Evolutionary conservation across 2,888 invertebrate species (phyloP).

Genomic region (Deilephila porcellus): DNA sequence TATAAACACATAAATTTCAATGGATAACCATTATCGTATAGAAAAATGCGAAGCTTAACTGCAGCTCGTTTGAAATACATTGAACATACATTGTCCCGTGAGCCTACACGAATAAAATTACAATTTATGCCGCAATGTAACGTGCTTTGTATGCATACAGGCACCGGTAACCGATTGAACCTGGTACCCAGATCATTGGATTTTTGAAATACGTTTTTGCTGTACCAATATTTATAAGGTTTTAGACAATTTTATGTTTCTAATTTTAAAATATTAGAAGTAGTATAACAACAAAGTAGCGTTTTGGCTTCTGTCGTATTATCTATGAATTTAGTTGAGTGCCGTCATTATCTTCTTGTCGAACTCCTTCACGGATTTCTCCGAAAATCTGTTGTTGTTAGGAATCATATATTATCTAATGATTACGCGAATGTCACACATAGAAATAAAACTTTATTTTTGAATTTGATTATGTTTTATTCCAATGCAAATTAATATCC

Average conservation of each 20-base stretch:
- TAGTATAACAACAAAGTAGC: no score
- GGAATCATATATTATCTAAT: no score
- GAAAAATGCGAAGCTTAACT: not conserved
- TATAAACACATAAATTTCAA: not conserved
- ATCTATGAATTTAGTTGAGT: no score
- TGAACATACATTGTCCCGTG: not conserved
- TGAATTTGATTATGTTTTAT: no score
- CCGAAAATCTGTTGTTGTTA: no score
- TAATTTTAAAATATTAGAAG: no score
- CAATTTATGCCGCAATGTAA: constrained; percentile 8
- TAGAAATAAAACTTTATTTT: no score
- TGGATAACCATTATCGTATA: not conserved
- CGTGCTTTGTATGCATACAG: constrained; percentile 10
- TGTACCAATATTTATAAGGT: not conserved
- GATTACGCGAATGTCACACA: no score
- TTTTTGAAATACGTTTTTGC: not conserved
- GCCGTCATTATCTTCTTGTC: no score
- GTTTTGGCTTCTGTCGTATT: no score
- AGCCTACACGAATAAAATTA: constrained; percentile 20
- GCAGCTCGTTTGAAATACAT: not conserved
- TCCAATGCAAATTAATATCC: no score
- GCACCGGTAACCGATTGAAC: not conserved
- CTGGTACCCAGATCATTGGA: not conserved
- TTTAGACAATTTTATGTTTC: not conserved
- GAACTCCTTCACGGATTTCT: no score